Percentiles rank a stretch among this genome's conserved stretches.
Evolutionary conservation across 2,797 vertebrate species (phyloP).

Genomic region (Cuculus canorus): DNA sequence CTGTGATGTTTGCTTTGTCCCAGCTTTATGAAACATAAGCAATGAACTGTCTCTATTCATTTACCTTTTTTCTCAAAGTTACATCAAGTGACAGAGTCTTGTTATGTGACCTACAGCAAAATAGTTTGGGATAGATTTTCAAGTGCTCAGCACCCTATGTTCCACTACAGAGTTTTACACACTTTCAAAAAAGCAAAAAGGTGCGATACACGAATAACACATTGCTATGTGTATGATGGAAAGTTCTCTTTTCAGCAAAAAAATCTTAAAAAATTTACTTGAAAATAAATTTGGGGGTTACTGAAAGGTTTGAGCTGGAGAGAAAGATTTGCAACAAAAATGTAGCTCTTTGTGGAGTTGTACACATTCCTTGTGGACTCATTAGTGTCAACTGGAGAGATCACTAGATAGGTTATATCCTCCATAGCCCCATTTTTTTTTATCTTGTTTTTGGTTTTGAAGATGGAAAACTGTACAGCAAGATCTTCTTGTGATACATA

Average conservation of each 20-base stretch:
- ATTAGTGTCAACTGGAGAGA: neutral
- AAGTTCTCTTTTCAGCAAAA: neutral
- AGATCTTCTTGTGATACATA: neutral
- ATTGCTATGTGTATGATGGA: neutral
- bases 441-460: neutral
- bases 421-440: neutral
- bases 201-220: neutral
- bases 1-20: neutral
- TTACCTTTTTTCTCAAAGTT: neutral
- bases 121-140: neutral
- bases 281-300: neutral
- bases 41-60: neutral
- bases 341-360: neutral
- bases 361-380: neutral
- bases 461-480: neutral
- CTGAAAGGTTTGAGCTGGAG: neutral
- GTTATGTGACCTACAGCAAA: neutral
- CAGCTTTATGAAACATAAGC: neutral
- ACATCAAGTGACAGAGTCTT: neutral
- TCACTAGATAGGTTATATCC: neutral
- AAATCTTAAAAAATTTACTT: neutral
- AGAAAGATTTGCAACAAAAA: neutral
- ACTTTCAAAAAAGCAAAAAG: neutral
- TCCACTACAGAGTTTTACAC: neutral
- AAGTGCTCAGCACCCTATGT: neutral